A percentile compares a stretch with the other conserved stretches of the same genome.
phyloP scores from a whole-genome alignment of 2,888 invertebrate genomes.

The Eucriotettix oculatus region DNA sequence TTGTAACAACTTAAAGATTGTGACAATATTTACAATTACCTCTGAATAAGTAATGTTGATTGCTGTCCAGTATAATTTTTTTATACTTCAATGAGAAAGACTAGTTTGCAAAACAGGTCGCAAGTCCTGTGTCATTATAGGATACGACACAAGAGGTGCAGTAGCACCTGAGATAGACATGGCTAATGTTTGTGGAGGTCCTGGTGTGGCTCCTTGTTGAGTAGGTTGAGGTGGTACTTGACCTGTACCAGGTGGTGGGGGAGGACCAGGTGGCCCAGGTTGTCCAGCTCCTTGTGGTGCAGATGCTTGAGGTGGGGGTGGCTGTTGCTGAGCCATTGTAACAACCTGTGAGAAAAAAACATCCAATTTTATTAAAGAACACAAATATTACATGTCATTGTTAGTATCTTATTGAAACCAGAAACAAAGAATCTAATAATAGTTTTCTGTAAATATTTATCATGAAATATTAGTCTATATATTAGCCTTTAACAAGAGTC shows the following conservation, averaged over 20 bases:
- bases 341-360: slow-evolving; percentile 19
- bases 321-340: slow-evolving; percentile 33
- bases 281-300: slow-evolving; percentile 17
- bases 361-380: no score
- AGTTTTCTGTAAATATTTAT: no score
- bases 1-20: no score
- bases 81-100: slow-evolving; percentile 8
- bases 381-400: no score
- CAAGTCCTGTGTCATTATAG: slow-evolving; percentile 41
- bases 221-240: slow-evolving; percentile 20
- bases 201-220: slow-evolving; percentile 20
- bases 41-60: no score
- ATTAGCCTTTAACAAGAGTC: no score
- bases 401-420: no score
- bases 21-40: no score
- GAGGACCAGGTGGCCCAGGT: slow-evolving; percentile 23
- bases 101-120: slow-evolving; percentile 23
- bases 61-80: no score
- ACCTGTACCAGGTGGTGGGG: slow-evolving; percentile 19
- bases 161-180: slow-evolving; percentile 34
- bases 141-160: slow-evolving; percentile 44
- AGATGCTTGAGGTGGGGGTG: no score
- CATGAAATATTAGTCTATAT: no score
- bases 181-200: slow-evolving; percentile 34
- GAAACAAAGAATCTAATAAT: no score